Percentiles rank a stretch among this genome's conserved stretches.
phyloP scores from a whole-genome alignment of 2,113 vertebrate species.

The human (Homo sapiens) region DNA sequence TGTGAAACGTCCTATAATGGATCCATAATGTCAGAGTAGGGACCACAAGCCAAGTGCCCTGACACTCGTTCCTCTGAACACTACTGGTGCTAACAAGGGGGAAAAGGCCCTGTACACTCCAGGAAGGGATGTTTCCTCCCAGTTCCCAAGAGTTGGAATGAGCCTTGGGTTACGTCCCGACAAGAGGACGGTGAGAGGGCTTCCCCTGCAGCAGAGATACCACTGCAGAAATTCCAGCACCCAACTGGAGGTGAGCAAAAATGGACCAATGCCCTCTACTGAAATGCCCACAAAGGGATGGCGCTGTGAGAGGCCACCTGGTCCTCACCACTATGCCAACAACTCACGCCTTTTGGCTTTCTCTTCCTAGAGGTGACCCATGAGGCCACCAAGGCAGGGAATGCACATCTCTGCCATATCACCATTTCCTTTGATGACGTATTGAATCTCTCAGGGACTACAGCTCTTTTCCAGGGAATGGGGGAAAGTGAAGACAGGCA shows the following conservation, averaged over 20 bases:
- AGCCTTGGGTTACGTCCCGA: not conserved
- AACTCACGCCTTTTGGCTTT: not conserved
- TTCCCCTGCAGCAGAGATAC: not conserved
- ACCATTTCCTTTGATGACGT: not conserved
- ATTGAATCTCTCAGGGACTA: not conserved
- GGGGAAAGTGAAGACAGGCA: not conserved
- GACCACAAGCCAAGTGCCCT: not conserved
- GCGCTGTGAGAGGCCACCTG: not conserved
- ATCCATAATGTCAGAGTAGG: not conserved
- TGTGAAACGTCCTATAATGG: not conserved
- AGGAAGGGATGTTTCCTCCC: not conserved
- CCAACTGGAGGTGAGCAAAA: not conserved
- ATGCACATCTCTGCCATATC: not conserved
- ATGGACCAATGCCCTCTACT: not conserved
- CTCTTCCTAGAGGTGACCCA: not conserved
- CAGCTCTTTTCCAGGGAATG: not conserved
- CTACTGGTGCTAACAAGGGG: not conserved
- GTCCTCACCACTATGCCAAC: rapidly evolving
- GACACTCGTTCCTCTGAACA: not conserved
- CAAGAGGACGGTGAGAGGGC: not conserved
- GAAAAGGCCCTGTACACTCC: rapidly evolving
- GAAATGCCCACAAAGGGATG: not conserved
- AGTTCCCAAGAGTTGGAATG: not conserved
- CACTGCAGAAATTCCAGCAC: too few species aligned
- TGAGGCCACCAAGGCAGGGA: not conserved